Evolutionary conservation across 2,113 vertebrate genomes (phyloP), one percentile per base, ranked within the genome.

Genomic region (Acanthisitta chloris): DNA sequence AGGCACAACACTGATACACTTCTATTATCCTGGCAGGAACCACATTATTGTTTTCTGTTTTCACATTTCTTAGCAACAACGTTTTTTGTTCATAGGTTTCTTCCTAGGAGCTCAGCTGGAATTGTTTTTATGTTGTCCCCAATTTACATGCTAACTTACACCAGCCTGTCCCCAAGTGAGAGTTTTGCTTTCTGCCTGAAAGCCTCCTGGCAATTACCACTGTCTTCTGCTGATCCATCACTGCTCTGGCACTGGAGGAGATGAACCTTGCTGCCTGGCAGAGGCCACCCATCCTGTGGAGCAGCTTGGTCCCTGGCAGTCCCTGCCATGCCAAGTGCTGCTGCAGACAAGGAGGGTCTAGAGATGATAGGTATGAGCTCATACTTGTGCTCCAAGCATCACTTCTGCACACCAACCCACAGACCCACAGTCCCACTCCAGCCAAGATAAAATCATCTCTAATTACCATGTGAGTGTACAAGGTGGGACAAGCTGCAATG

Each of bases 21-120:
- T 74, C 43, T 55, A 93, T 93, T 93, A 74, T 81, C 79, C 85
- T 90, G 95, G 92, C 92, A 96, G 81, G 57, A 94, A 78, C 81
- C 70, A 85, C 78, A 8, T 94, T 88, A 94, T 80, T 95, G 90
- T 93, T 88, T 93, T 79, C 78, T 96, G 71, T 93, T 96, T 92
- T 76, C 85, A 52, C 88, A 92, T 96, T 95, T 93, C 94, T 88
- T 93, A 92, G 95, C 79, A 92, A 93, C 92, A 87, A 49, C 36
- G 31, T 13, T 65, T 76, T 93, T 85, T 82, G 66, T 64, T 88
- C 85, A 25, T 54, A 48, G 65, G n/a, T 83, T 88, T 86, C 86
- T 92, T 92, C 64, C 61, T 38, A 36, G 78, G 65, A 87, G 77
- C 67, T 80, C 11, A 0, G 62, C 67, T 65, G 72, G 81, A 81